Base-by-base conservation (phyloP, 35 echinoderm and acorn worm species). In the Patiria miniata region DNA sequence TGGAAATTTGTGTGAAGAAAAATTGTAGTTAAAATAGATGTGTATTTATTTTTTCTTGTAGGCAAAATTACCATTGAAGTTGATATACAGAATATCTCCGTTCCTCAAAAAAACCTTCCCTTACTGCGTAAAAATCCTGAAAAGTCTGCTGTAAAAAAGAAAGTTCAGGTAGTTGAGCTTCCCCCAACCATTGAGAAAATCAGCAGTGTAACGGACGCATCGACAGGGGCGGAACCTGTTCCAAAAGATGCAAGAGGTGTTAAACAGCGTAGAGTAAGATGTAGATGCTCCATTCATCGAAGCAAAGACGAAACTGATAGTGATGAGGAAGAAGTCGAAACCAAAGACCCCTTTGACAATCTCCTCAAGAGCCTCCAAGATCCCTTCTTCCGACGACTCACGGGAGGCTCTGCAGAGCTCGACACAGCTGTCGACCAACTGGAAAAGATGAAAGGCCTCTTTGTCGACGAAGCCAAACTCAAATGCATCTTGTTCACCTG, bases 401-500 rank as follows among this genome's bases (percentile, higher is more conserved):
- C 32, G 18, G 80, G 12, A 9, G 44, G 29, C 26, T 54, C 23
- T 30, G 21, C 30, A 54, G 85, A 77, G 40, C 34, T 77, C 40
- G 36, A 76, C 21, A 50, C 85, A 0, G 65, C 77, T 30, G 85
- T 77, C 40, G 65, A 33, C n/a, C 77, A 77, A 33, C 39, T 77
- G 61, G 51, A 52, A 21, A 78, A 44, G 15, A 16, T 86, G 8
- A 76, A 77, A 32, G 85, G 85, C 12, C 19, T 86, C 23, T 86
- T 78, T 76, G 85, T 86, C 3, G 85, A 86, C 77, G 59, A 86
- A 9, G 65, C 77, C 59, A 86, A 38, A 50, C 36, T 86, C 10
- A 86, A 51, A 34, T 86, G 85, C 65, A 77, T 86, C 30, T 38
- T 77, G 23, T 77, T 86, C 39, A 50, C 21, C 40, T 86, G 85